Evolutionary conservation across 2,797 vertebrate species (phyloP), one percentile per base, ranked within the genome.

Genomic region (Pangasius sanitwongsei): DNA sequence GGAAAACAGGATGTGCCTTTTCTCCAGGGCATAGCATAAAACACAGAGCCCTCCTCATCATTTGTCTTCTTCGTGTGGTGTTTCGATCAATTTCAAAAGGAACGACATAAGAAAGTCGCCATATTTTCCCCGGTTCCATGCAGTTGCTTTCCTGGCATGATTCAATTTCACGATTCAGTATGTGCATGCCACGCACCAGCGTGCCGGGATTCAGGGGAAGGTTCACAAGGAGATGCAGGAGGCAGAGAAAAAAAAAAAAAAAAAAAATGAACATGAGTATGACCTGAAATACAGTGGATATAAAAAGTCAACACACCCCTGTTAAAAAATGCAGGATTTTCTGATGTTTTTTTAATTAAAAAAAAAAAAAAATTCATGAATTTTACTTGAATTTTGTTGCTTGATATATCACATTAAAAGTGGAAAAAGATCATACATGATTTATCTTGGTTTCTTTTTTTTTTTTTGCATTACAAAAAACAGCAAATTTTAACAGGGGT

Each of bases 61-160:
- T 11, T n/a, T 48, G 31, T 75, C 72, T 57, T 63, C 70, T 57
- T 86, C 50, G 59, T 37, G 25, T 18, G 18, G 37, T 15, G 53
- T 53, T 89, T 67, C 31, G 44, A 48, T 74, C 12, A 57, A 72
- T 34, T 69, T 86, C 41, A 61, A 13, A 67, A 85, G 41, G 55
- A 86, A 86, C 6, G 28, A 78, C 63, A n/a, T n/a, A n/a, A n/a
- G n/a, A n/a, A 61, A 70, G 50, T 16, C 6, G 7, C 23, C 31
- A 15, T 57, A 67, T 67, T 88, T 77, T 41, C 65, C 31, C n/a
- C 48, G 44, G 87, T 85, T 88, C 74, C 18, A 67, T 4, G 13
- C 34, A 0, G 74, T 16, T 20, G 77, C 50, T 44, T 70, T 37
- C 37, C 25, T 48, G 59, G 25, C 57, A 9, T 55, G 65, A 34